Base-by-base conservation (phyloP, 2,888 invertebrate species). In the Hydrotaea diabolus region DNA sequence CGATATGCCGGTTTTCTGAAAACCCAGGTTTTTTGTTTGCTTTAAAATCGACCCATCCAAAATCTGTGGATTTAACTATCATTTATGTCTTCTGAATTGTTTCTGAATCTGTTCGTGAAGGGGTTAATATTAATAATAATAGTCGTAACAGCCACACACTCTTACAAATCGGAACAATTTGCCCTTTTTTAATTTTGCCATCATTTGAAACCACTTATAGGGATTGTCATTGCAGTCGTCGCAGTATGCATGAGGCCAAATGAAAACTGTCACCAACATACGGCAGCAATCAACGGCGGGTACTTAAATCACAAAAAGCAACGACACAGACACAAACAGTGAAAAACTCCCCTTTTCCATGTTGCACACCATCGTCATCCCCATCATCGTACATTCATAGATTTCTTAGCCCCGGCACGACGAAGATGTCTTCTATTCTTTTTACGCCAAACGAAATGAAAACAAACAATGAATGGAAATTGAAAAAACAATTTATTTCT, bases 221-320 rank as follows among this genome's bases (percentile, higher is more conserved):
- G 69, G 49, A 79, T 75, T 75, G 75, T 80, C 77, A 84, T 57
- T 77, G 23, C 73, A 59, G 11, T 66, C 39, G 64, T 43, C 66
- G 17, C 15, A 11, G 36, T 66, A 11, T 11, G 39, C 17, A 19
- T 43, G 57, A 81, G 76, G 23, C 76, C 83, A 88, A 89, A 89
- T 89, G 88, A 90, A 89, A 89, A 88, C 88, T 90, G 90, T 90
- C 90, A 91, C 87, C 85, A 87, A 59, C 90, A 90, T 87, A 88
- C 89, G 87, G 88, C 88, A 86, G 88, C 88, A 89, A 90, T 89
- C 89, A 88, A 82, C 82, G 23, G 69, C 15, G 75, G 81, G 78
- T 73, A 83, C 85, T 83, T 80, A 78, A 78, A 80, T 78, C 72
- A 39, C 73, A 78, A 55, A 31, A 31, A 4, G 31, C 31, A 7